These are phyloP conservation scores for Shinisaurus crocodilurus DNA, from an alignment of 2,113 vertebrate genomes.

Conservation along the genomic window DNA sequence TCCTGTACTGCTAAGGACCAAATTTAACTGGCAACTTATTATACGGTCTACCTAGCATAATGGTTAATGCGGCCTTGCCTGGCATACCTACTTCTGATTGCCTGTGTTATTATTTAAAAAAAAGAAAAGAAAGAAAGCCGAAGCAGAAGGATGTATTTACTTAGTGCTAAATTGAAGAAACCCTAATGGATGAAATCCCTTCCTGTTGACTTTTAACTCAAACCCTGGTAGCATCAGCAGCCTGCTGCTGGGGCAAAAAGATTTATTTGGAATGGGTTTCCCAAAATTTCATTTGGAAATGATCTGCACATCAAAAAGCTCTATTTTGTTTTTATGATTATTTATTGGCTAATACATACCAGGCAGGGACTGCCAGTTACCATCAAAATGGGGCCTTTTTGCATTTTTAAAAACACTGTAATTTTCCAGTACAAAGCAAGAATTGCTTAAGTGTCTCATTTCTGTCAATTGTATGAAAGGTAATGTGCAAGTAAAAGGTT, in stretches of 20 bases:
- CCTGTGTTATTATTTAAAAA: background rate
- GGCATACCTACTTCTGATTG: too few relatives aligned
- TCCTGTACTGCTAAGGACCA: background rate
- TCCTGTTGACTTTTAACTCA: background rate
- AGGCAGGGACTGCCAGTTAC: background rate
- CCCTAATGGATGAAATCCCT: accelerated
- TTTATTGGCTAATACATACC: constrained; percentile 46
- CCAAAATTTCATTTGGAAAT: constrained; percentile 3
- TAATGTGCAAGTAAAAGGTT: constrained; percentile 43
- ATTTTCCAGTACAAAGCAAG: constrained; percentile 1
- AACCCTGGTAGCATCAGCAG: background rate
- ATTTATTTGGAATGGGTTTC: background rate
- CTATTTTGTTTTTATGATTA: constrained; percentile 42
- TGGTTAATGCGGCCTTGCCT: background rate
- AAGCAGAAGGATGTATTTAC: background rate
- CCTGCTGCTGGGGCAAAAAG: accelerated
- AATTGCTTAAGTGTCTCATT: constrained; percentile 43
- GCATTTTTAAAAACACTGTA: constrained; percentile 45
- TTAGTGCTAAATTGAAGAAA: background rate
- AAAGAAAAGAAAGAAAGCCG: background rate
- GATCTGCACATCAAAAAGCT: constrained; percentile 2
- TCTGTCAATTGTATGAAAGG: constrained; percentile 50
- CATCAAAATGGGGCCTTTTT: constrained; percentile 36
- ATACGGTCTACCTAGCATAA: background rate
- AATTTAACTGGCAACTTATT: background rate